These are phyloP conservation scores for Rhopalosiphum maidis DNA, from an alignment of 1,140 invertebrate genomes.

Conservation along the genomic window DNA sequence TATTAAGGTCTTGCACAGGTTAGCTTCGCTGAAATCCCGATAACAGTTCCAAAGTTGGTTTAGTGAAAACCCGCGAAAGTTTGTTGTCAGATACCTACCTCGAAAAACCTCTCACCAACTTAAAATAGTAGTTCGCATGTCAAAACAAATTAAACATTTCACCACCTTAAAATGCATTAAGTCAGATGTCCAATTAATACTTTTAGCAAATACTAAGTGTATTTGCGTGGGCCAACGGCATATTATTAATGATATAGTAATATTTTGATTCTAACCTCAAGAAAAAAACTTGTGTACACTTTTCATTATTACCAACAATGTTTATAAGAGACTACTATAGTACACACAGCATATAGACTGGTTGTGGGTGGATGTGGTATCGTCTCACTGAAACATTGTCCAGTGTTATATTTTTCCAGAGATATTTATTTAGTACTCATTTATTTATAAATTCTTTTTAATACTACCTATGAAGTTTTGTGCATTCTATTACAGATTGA, in stretches of 20 bases:
- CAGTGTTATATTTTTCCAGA: too few relatives aligned
- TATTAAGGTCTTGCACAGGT: neutral
- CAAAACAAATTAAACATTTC: constrained; percentile 46
- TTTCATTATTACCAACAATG: neutral
- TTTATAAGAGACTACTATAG: too few relatives aligned
- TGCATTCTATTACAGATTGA: too few relatives aligned
- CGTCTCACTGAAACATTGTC: too few relatives aligned
- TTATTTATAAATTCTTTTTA: too few relatives aligned
- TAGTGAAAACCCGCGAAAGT: constrained; percentile 24
- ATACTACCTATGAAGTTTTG: too few relatives aligned
- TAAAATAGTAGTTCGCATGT: constrained; percentile 30
- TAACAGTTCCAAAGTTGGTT: constrained; percentile 36
- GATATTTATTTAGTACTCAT: too few relatives aligned
- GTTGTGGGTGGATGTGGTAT: too few relatives aligned
- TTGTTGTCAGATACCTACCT: neutral
- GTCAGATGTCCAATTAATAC: constrained; percentile 10
- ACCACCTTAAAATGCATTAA: constrained; percentile 28
- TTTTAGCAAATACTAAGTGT: neutral
- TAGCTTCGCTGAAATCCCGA: neutral
- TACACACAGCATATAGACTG: too few relatives aligned
- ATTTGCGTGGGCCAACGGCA: neutral
- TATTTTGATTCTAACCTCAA: neutral
- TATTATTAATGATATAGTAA: neutral
- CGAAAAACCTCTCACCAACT: neutral
- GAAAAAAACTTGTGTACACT: neutral